A percentile compares a stretch with the other conserved stretches of the same genome.
phyloP scores from a whole-genome alignment of 1,140 invertebrate genomes.

The Cotesia chilonis region DNA sequence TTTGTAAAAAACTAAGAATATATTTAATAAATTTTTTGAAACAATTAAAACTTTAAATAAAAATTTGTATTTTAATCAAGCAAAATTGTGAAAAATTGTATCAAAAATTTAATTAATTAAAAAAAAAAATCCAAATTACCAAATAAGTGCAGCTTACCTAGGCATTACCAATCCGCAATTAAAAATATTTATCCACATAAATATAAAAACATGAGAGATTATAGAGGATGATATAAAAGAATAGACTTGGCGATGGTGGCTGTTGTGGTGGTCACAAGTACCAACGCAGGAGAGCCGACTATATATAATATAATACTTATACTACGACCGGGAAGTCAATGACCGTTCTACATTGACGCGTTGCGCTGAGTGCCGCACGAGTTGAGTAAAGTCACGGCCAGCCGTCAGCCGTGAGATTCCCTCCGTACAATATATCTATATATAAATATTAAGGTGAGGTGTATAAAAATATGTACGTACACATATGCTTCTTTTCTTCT shows the following conservation, averaged over 20 bases:
- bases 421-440: slow-evolving; percentile 46
- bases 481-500: slow-evolving; percentile 20
- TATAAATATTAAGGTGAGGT: neutral
- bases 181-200: neutral
- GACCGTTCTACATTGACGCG: slow-evolving; percentile 68
- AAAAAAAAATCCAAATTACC: no score
- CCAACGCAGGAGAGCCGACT: slow-evolving; percentile 39
- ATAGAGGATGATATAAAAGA: slow-evolving; percentile 31
- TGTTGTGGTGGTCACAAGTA: slow-evolving; percentile 22
- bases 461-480: neutral
- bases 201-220: neutral
- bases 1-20: no score
- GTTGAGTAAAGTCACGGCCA: slow-evolving; percentile 65
- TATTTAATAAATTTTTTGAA: no score
- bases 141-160: no score
- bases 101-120: no score
- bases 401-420: slow-evolving; percentile 65
- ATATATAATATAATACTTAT: no score
- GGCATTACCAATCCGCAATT: no score
- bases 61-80: no score
- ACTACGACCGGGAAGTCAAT: slow-evolving; percentile 54
- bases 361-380: slow-evolving; percentile 61
- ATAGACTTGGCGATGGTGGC: slow-evolving; percentile 36
- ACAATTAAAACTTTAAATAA: no score
- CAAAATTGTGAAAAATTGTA: no score